Evolutionary conservation across 2,797 vertebrate species (phyloP), one percentile per base, ranked within the genome.

Genomic region (Megaceryle alcyon): DNA sequence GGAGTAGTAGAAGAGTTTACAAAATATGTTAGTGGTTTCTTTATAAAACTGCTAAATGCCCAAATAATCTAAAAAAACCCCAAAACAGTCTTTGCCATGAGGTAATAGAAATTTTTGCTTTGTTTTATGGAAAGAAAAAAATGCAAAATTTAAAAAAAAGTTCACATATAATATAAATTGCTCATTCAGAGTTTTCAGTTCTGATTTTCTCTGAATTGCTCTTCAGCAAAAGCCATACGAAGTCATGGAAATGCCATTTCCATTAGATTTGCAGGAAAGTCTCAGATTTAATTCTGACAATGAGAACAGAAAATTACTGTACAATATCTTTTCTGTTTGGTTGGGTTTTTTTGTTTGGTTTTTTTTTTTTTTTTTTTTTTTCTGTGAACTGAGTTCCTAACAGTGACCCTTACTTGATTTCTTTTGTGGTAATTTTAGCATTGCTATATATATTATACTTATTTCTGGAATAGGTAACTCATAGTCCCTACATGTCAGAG

Each of bases 101-200:
- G 4, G 22, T 9, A 48, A 66, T 33, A 22, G 0, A 44, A 8
- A 0, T 6, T 44, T 76, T 75, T 56, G 3, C 2, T n/a, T 77
- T 59, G 2, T n/a, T 92, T 60, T 6, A 14, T 23, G 3, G 7
- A 10, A 17, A n/a, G 4, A 59, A 72, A 44, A 35, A 13, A 12
- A 3, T 44, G 18, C 28, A 64, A 39, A 90, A 41, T 26, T 18
- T 31, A 49, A 75, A 86, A 31, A 76, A 57, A 13, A 8, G 14
- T 71, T 61, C 10, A 54, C 14, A 23, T 44, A 22, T 49, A 64
- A 54, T 0, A 1, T 31, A 60, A 49, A 65, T 44, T 64, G 7
- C 18, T 81, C 37, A 84, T 72, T 87, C 48, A 72, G 46, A 82
- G 23, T 49, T 72, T 92, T 77, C 64, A 43, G 13, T 15, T 61